Evolutionary conservation across 2,888 invertebrate species (phyloP), one percentile per base, ranked within the genome.

Genomic region (Latrodectus hesperus): DNA sequence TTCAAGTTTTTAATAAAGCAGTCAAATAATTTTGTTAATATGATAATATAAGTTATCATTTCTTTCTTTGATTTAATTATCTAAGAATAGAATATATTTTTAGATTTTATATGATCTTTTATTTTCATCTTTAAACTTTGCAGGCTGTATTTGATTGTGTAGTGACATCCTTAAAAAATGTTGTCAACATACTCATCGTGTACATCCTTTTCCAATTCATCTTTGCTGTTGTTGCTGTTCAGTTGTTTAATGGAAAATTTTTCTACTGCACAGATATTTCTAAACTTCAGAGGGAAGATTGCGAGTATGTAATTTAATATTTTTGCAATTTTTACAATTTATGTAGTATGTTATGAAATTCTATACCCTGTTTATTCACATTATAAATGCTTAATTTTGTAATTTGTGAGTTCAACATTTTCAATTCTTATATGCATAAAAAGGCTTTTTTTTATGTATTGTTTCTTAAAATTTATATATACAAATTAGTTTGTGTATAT

Each of bases 191-290:
- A 95, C 96, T 99, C 94, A 99, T 99, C 93, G 99, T 99, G 94
- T 99, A 99, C 93, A 97, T 99, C 95, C 96, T 99, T 94, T 99
- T 99, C 95, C 98, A 99, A 95, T 99, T 99, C 95, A 99, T 99
- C 94, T 99, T 99, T 94, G 99, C 98, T 95, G 99, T 99, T 93
- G 99, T 99, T 93, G 99, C 99, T 93, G 99, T 99, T 93, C 99
- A 99, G 95, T 95, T 99, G 93, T 99, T 99, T 95, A 99, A 99
- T 94, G 99, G 99, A 92, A 98, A 98, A 94, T 99, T 99, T 95
- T 99, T 98, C 95, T 96, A 95, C 94, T 99, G 99, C 94, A 97
- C 96, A 92, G 99, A 99, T 94, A 96, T 96, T 94, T 99, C 99
- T 94, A 99, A 99, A 94, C 96, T 96, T 93, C 97, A 96, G 91